Conservation (phyloP, 2,113 vertebrate species). For the Cryptomyrus ogoouensis region DNA sequence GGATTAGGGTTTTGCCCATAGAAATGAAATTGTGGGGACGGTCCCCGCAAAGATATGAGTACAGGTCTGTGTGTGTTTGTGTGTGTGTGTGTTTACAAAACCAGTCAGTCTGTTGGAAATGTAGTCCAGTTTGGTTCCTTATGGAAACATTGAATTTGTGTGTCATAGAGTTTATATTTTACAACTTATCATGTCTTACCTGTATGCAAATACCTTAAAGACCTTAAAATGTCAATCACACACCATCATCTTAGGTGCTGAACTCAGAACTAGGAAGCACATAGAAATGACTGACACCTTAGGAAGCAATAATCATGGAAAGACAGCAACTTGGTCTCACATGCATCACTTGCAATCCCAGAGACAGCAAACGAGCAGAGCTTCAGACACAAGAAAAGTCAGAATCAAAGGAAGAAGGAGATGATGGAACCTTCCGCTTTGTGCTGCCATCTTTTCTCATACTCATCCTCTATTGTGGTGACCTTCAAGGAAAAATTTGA, state of each 20-base stretch:
- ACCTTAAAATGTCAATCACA: background rate
- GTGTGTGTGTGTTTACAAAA: background rate
- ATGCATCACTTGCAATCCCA: background rate
- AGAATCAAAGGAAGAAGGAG: background rate
- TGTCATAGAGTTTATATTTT: background rate
- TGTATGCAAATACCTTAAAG: background rate
- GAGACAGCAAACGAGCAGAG: background rate
- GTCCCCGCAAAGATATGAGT: too few relatives aligned
- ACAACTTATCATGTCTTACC: background rate
- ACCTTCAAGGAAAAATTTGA: background rate
- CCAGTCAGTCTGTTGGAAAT: background rate
- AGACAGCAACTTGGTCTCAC: background rate
- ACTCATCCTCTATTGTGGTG: background rate
- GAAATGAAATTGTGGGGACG: too few relatives aligned
- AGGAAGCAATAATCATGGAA: background rate
- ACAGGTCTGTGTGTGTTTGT: background rate
- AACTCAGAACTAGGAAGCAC: background rate
- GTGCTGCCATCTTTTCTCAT: background rate
- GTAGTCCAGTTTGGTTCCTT: background rate
- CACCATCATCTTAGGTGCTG: background rate
- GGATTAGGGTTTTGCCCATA: too few relatives aligned
- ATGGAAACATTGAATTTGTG: background rate
- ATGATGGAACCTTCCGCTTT: background rate
- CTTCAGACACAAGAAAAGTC: background rate
- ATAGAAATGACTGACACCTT: background rate